Evolutionary conservation across 2,113 vertebrate genomes (phyloP).

Genomic region (Thinocorus orbignyianus): DNA sequence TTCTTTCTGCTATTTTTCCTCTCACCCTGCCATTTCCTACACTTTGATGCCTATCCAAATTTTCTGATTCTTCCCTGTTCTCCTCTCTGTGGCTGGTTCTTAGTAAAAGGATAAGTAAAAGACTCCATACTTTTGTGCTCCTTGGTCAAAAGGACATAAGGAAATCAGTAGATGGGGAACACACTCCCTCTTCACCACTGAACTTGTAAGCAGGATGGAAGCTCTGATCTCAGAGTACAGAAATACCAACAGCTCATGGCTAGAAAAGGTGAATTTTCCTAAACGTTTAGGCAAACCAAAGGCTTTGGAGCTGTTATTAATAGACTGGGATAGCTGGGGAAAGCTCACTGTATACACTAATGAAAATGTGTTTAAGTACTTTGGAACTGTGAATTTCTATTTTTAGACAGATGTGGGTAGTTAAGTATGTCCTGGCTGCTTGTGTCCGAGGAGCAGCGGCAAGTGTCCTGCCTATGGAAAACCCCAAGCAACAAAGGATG

Average conservation of each 20-base stretch:
- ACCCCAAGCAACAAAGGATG: not conserved
- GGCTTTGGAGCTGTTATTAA: constrained; percentile 5
- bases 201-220: not conserved
- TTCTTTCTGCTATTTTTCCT: not conserved
- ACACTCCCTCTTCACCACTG: not conserved
- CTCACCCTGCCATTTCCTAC: not conserved
- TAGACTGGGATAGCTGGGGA: not conserved
- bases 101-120: not conserved
- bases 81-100: not conserved
- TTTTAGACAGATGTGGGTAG: constrained; percentile 1
- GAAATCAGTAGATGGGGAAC: not conserved
- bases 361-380: not conserved
- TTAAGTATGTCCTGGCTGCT: not conserved
- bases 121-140: not conserved
- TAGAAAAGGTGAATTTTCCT: constrained; percentile 24
- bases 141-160: not conserved
- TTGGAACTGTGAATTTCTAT: not conserved
- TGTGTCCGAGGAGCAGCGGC: not conserved
- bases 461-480: not conserved
- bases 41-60: not conserved
- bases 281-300: not conserved
- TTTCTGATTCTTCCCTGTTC: not conserved
- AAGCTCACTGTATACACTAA: not conserved
- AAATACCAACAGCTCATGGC: not conserved
- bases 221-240: not conserved